Base-by-base conservation (phyloP, 1,140 invertebrate genomes). In the Drosophila sturtevanti region DNA sequence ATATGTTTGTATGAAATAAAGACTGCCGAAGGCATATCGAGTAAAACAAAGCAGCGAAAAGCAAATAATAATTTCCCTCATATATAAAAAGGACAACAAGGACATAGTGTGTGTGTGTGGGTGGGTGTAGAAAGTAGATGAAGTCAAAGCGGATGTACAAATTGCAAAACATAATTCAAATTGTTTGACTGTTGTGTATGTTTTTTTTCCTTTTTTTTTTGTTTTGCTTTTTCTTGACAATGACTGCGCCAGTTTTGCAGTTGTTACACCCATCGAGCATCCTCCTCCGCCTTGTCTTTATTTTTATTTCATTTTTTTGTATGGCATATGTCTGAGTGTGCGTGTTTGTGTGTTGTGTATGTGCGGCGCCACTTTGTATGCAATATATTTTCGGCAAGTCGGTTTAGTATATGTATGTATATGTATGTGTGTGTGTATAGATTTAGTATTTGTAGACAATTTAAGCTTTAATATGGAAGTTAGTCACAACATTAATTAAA, bases 131-230 rank as follows among this genome's bases (percentile, higher is more conserved):
- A 7, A 6, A 7, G 27, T 31, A 31, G 41, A 48, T 63, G 31
- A 86, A 86, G 69, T 67, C 82, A 74, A 68, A 84, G 70, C 85
- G 84, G 84, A 89, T 89, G 82, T 90, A 90, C 80, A 90, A 90
- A 90, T 90, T 90, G 87, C 87, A 72, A 69, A 77, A 82, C 87
- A 90, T 90, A 90, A 90, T 90, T 90, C 87, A 90, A 90, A 90
- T 90, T 90, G 87, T 84, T 89, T 90, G 87, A 90, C 87, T 48
- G 41, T 48, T 48, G 41, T 48, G 41, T 11, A 10, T 38, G 12
- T 38, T 38, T 2, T 79, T 74, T 4, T 31, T 31, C 3, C 7
- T 37, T 37, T 37, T 37, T 11, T 79, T 74, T 71, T 67, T 81
- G 6, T 37, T 37, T 37, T 37, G 0, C 77, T 74, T 71, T 67